Percentiles rank a stretch among this genome's conserved stretches.
Evolutionary conservation across 2,888 invertebrate species (phyloP).

Genomic region (Drosophila algonquin): DNA sequence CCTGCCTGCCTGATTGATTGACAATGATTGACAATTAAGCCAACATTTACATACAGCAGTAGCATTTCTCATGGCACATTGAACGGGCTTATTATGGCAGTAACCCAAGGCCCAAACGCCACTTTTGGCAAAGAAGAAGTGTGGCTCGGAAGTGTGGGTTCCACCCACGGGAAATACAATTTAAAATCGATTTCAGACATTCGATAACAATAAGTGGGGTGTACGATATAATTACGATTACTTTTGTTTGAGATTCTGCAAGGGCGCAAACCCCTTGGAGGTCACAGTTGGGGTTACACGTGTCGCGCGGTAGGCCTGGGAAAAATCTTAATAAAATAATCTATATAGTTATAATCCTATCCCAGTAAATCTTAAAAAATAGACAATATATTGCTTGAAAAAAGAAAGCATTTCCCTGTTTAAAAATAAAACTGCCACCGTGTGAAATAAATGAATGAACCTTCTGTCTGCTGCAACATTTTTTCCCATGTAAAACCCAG

Average conservation of each 20-base stretch:
- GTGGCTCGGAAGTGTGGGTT: conserved; percentile 40
- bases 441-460: not conserved
- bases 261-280: conserved; percentile 12
- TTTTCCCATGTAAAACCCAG: conserved; percentile 15
- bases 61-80: conserved; percentile 46
- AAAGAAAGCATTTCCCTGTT: not conserved
- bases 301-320: not conserved
- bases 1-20: conserved; percentile 46
- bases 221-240: conserved; percentile 30
- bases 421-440: too few species aligned
- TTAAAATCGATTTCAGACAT: conserved; percentile 38
- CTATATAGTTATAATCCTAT: too few species aligned
- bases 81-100: conserved; percentile 71
- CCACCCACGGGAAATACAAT: conserved; percentile 39
- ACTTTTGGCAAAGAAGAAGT: conserved; percentile 17
- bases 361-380: too few species aligned
- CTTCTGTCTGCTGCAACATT: not conserved
- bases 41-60: conserved; percentile 28
- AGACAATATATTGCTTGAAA: too few species aligned
- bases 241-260: conserved; percentile 24
- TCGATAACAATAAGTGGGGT: conserved; percentile 36
- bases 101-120: conserved; percentile 16
- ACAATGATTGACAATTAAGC: conserved; percentile 73
- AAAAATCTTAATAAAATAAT: too few species aligned
- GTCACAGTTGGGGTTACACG: not conserved